Evolutionary conservation across 30 jellyfish, hydroid and myxozoan genomes (phyloP).

Genomic region (Cassiopea xamachana): DNA sequence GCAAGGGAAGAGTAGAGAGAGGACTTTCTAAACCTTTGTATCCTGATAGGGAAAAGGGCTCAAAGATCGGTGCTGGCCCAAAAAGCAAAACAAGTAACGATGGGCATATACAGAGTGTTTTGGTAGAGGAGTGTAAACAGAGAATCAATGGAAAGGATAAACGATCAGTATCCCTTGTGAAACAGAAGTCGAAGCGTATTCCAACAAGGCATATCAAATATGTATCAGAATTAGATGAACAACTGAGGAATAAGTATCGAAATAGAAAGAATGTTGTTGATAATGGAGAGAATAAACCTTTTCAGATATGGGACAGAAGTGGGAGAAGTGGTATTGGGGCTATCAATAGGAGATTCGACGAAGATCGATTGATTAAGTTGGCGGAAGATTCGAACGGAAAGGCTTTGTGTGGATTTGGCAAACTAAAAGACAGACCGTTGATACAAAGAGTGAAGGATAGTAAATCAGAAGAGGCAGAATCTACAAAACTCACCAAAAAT

Average conservation of each 20-base stretch:
- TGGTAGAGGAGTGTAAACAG: neutral
- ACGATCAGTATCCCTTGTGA: slow-evolving; percentile 38
- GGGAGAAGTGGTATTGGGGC: neutral
- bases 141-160: neutral
- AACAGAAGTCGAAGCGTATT: slow-evolving; percentile 83
- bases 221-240: slow-evolving; percentile 90
- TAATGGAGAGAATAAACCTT: slow-evolving; percentile 11
- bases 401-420: neutral
- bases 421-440: neutral
- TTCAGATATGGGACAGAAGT: neutral
- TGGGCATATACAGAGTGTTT: neutral
- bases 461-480: neutral
- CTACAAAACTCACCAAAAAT: neutral
- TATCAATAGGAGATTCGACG: neutral
- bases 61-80: neutral
- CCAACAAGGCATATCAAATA: slow-evolving; percentile 91
- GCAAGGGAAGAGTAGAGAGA: neutral
- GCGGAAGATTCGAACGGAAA: neutral
- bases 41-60: neutral
- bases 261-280: slow-evolving; percentile 3
- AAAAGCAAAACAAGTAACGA: neutral
- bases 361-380: neutral
- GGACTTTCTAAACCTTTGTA: neutral
- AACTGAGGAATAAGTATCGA: slow-evolving; percentile 70
- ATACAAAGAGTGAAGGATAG: neutral